Base-by-base conservation (phyloP, 2,888 invertebrate species). In the Dinocampus coccinellae region DNA sequence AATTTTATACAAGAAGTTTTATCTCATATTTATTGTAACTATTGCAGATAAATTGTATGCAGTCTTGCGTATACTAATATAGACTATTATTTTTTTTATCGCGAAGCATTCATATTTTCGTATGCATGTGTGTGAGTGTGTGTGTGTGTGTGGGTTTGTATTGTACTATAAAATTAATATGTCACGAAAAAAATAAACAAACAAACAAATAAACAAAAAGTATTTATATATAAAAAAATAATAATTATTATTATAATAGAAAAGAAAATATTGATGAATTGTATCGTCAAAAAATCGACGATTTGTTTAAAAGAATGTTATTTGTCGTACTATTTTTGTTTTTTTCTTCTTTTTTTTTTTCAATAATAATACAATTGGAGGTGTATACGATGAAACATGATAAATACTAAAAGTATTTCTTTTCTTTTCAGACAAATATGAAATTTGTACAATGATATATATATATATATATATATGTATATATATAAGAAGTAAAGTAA, bases 381-480 rank as follows among this genome's bases (percentile, higher is more conserved):
- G 69, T 78, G 73, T 78, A 76, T 71, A 76, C 79, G 77, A 78
- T 77, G 77, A 72, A 69, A 79, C 76, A 76, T 78, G 80, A 85
- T 85, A 85, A 86, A 86, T 86, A 87, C 83, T 86, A 84, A 73
- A 69, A 47, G 47, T 47, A 47, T 47, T n/a, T 47, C 10, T 29
- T 29, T 47, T 80, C 81, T 84, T 80, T 80, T 84, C 76, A 83
- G 81, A 85, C 81, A 82, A 85, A 83, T 82, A 82, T 79, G 80
- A 81, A 36, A 80, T 84, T 82, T 86, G 82, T 85, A 86, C 85
- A 86, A 85, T 83, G 79, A 57, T 83, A 82, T 81, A 83, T 26
- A 65, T 58, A 36, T 36, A 10, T 36, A 36, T 34, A 34, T 10
- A 10, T 34, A 34, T 34, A 34, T 34, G 7, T 36, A 36, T 36